Percentiles rank a stretch among this genome's conserved stretches.
These are phyloP conservation scores for Strigamia maritima DNA, from an alignment of 2,888 invertebrate species.

Conservation along the genomic window DNA sequence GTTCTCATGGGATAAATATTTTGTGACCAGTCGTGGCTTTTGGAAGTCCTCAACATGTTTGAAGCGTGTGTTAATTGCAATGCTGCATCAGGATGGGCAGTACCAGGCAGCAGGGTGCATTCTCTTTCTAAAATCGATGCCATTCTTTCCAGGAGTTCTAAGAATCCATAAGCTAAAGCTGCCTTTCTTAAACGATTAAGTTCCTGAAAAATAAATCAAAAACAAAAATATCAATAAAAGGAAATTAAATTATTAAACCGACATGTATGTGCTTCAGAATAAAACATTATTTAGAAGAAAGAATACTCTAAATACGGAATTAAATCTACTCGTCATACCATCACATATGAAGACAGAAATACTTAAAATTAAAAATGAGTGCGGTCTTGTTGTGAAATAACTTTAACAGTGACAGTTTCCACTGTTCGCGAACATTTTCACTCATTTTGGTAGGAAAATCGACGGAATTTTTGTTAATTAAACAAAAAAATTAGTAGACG, in stretches of 20 bases:
- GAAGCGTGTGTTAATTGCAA: slow-evolving; percentile 87
- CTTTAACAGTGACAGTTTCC: too few species aligned
- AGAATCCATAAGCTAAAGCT: slow-evolving; percentile 85
- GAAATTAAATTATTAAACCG: too few species aligned
- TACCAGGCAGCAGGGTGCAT: slow-evolving; percentile 71
- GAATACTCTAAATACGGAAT: neutral
- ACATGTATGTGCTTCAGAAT: too few species aligned
- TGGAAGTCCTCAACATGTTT: slow-evolving; percentile 70
- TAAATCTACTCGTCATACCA: too few species aligned
- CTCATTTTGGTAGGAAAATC: too few species aligned
- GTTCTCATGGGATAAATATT: slow-evolving; percentile 56
- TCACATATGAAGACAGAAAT: too few species aligned
- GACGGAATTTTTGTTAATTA: too few species aligned
- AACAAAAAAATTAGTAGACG: too few species aligned
- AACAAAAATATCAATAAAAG: neutral
- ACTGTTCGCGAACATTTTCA: too few species aligned
- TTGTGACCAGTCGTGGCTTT: slow-evolving; percentile 55
- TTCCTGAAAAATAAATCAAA: slow-evolving; percentile 62
- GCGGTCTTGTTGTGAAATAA: too few species aligned
- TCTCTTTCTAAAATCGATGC: slow-evolving; percentile 86
- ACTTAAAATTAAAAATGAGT: too few species aligned
- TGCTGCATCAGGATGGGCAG: slow-evolving; percentile 78
- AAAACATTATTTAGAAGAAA: neutral
- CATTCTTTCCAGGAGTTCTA: slow-evolving; percentile 79
- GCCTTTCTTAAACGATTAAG: slow-evolving; percentile 84